Evolutionary conservation across 2,797 vertebrate genomes (phyloP).

Genomic region (Macropus fuliginosus): DNA sequence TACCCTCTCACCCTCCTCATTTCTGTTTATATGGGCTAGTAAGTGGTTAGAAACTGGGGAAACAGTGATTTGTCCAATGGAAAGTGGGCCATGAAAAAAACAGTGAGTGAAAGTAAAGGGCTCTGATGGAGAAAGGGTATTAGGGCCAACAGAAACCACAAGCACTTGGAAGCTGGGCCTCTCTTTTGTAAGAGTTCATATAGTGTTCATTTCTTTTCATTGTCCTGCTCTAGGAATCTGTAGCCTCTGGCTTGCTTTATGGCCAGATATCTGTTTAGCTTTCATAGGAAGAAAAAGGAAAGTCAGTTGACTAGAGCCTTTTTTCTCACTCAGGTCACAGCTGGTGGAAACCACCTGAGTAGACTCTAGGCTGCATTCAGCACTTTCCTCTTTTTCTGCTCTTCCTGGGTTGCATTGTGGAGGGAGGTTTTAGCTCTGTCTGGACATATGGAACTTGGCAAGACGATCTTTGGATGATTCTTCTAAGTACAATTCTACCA

Average conservation of each 20-base stretch:
- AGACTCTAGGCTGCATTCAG: background rate
- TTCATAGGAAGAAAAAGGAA: constrained; percentile 46
- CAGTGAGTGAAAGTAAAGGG: background rate
- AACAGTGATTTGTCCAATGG: constrained; percentile 2
- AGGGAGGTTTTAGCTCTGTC: background rate
- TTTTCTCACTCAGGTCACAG: constrained; percentile 54
- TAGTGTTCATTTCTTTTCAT: background rate
- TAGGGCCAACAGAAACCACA: background rate
- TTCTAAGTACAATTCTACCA: constrained; percentile 6
- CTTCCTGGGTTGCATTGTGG: background rate
- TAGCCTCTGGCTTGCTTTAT: constrained; percentile 21
- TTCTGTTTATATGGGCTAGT: constrained; percentile 41
- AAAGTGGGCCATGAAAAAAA: constrained; percentile 40
- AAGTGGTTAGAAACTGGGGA: constrained; percentile 47
- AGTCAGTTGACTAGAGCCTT: constrained; percentile 42
- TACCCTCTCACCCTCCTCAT: background rate
- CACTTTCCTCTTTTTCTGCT: background rate
- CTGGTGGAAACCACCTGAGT: constrained; percentile 17
- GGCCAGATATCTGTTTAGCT: constrained; percentile 27
- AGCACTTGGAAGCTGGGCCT: background rate
- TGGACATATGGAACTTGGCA: background rate
- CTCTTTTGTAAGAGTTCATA: constrained; percentile 2
- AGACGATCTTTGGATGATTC: background rate
- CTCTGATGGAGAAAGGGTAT: constrained; percentile 1
- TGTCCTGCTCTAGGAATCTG: constrained; percentile 25